phyloP scores from a whole-genome alignment of 2,797 vertebrate species.

The Numenius phaeopus region DNA sequence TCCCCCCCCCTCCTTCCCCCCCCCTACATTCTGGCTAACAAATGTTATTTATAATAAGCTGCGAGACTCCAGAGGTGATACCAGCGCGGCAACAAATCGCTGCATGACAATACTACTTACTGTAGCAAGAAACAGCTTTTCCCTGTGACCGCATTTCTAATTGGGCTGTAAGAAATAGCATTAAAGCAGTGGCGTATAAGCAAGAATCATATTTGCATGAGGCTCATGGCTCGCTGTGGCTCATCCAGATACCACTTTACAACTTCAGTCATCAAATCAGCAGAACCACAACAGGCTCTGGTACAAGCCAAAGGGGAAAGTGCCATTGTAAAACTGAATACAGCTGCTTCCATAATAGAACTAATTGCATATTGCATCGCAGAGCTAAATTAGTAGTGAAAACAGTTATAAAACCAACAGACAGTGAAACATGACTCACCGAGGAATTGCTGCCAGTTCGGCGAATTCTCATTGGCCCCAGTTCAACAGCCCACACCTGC shows the following conservation, averaged over 20 bases:
- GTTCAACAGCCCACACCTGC: constrained; percentile 95
- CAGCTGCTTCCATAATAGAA: constrained; percentile 97
- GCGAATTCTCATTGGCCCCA: constrained; percentile 86
- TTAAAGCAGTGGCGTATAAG: constrained; percentile 64
- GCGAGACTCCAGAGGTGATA: constrained; percentile 45
- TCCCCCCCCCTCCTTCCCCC: rapidly evolving
- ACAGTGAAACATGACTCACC: constrained; percentile 89
- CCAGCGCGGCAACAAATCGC: constrained; percentile 11
- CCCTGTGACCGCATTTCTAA: constrained; percentile 60
- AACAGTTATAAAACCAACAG: constrained; percentile 92
- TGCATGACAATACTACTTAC: constrained; percentile 63
- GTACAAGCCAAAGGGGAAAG: constrained; percentile 76
- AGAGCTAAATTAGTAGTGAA: constrained; percentile 93
- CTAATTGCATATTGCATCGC: constrained; percentile 97
- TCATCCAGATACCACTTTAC: constrained; percentile 76
- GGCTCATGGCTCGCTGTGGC: constrained; percentile 56
- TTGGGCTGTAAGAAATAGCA: constrained; percentile 67
- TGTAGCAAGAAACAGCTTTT: constrained; percentile 65
- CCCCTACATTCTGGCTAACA: not conserved
- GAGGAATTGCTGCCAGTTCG: constrained; percentile 86
- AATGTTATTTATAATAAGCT: constrained; percentile 30
- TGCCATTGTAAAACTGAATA: constrained; percentile 86
- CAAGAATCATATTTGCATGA: constrained; percentile 72
- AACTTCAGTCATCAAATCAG: constrained; percentile 76
- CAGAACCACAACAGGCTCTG: constrained; percentile 81